Base-by-base conservation (phyloP, 2,888 invertebrate species). In the Amblyjoppa fuscipennis region DNA sequence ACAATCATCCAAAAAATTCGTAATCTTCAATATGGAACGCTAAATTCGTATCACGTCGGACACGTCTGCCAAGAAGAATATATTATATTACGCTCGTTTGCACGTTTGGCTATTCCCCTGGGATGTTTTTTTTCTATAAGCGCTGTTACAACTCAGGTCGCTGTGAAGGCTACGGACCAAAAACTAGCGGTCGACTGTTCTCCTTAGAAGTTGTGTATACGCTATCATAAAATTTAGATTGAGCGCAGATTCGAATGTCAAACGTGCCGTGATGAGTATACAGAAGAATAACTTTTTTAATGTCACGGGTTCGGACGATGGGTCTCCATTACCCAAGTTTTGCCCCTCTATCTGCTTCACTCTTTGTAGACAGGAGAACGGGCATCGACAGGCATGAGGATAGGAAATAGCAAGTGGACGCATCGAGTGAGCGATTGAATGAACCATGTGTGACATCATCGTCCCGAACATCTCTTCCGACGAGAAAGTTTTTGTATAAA, bases 401-500 rank as follows among this genome's bases (percentile, higher is more conserved):
- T 3, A 77, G 13, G 69, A 6, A 70, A 25, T 1, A 9, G 34
- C 41, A 20, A 51, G 31, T 49, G 76, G 38, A 73, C 49, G 70
- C 71, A 31, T 49, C 75, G 68, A 70, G 45, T 49, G 41, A 71
- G 69, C 45, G 38, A 45, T 68, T 61, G 73, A 51, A 49, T 34
- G 61, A 53, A 20, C 41, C 70, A 49, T 13, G 49, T 31, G 78
- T 85, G 78, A 86, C 83, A 70, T 87, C 86, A 86, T 68, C 9
- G 41, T 70, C 84, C 70, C 78, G 81, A 84, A 87, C 80, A 71
- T 80, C 64, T 69, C 64, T 68, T 76, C 69, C 75, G 41, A 59
- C 88, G 88, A 90, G 90, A 90, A 90, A 89, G 88, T 90, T 90
- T 90, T 86, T 80, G 88, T 91, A 91, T 91, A 91, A 91, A 91